Evolutionary conservation across 23 tunicate species (phyloP).

Genomic region (Ascidia mentula): DNA sequence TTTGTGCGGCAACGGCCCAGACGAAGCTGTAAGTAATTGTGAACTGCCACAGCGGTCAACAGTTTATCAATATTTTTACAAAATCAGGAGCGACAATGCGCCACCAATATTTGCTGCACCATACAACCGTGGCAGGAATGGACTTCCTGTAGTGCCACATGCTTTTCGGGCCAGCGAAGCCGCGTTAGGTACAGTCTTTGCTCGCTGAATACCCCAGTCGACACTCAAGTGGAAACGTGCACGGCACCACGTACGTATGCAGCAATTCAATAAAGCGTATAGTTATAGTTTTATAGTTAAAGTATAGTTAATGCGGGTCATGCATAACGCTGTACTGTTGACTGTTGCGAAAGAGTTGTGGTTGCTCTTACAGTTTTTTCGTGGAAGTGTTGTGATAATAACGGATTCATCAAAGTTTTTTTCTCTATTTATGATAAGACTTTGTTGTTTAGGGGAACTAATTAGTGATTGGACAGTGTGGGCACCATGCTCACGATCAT

Average conservation of each 20-base stretch:
- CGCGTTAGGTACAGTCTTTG: constrained; percentile 32
- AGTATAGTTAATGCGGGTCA: no score
- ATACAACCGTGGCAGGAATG: constrained; percentile 39
- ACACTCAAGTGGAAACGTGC: constrained; percentile 15
- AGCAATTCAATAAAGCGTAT: not conserved
- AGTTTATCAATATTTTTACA: not conserved
- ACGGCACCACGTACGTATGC: constrained; percentile 1
- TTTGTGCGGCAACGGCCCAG: constrained; percentile 47
- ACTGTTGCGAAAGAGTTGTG: no score
- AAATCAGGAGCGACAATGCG: constrained; percentile 24
- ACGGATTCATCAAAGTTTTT: no score
- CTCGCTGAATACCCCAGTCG: constrained; percentile 24
- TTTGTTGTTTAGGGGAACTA: no score
- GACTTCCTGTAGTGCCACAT: constrained; percentile 44
- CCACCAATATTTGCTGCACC: constrained; percentile 29
- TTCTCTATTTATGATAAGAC: no score
- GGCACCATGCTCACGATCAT: constrained; percentile 43
- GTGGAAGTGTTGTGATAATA: no score
- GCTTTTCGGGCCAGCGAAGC: constrained; percentile 29
- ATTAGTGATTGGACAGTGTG: constrained; percentile 31
- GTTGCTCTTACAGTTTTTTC: no score
- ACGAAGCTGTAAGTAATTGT: constrained; percentile 41
- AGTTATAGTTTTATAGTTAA: no score
- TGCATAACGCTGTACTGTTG: no score
- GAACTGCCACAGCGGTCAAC: not conserved